These are phyloP conservation scores for Cosmia trapezina DNA, from an alignment of 2,888 invertebrate species.

Conservation along the genomic window DNA sequence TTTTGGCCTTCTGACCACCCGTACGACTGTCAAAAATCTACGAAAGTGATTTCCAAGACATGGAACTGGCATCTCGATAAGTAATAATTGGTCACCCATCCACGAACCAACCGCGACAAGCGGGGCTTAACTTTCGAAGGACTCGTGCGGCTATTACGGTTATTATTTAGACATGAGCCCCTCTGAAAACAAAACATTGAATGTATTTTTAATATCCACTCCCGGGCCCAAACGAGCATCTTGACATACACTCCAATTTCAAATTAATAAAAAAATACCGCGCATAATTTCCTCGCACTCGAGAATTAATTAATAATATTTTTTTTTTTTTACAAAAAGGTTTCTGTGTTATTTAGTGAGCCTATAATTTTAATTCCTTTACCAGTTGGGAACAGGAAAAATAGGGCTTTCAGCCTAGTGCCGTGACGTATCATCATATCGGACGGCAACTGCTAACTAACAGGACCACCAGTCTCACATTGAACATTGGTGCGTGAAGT, in stretches of 20 bases:
- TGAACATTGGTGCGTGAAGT: constrained; percentile 67
- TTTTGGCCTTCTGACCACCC: too few species aligned
- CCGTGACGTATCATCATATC: constrained; percentile 51
- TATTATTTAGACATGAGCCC: neutral
- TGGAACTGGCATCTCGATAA: too few species aligned
- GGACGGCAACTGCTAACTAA: constrained; percentile 39
- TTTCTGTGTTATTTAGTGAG: neutral
- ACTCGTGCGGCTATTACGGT: neutral
- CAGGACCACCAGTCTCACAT: constrained; percentile 65
- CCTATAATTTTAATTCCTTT: neutral
- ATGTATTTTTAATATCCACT: too few species aligned
- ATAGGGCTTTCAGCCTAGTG: constrained; percentile 27
- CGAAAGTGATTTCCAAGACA: too few species aligned
- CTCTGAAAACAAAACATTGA: neutral
- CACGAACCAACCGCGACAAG: neutral
- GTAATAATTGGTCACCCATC: neutral
- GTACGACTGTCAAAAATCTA: too few species aligned
- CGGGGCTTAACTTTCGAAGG: neutral
- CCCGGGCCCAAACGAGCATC: too few species aligned
- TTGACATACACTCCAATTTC: neutral
- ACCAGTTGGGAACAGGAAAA: constrained; percentile 12
- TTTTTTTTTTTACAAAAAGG: neutral
- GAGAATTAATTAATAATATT: neutral
- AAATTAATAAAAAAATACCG: too few species aligned
- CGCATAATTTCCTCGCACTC: neutral